These are phyloP conservation scores for Aporrectodea caliginosa DNA, from an alignment of 1,140 invertebrate genomes.

Conservation along the genomic window DNA sequence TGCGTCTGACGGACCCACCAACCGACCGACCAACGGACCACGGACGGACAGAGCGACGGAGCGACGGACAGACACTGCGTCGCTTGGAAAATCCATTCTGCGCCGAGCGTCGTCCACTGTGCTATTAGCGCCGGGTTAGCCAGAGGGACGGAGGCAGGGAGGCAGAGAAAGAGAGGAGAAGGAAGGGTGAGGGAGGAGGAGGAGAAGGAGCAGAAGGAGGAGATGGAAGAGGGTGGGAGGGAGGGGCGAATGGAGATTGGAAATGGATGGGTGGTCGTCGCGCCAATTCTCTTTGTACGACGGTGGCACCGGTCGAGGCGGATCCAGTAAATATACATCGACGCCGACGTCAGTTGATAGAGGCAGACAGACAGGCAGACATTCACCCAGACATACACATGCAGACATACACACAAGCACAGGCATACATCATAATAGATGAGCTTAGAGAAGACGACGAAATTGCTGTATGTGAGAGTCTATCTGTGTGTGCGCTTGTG, in stretches of 20 bases:
- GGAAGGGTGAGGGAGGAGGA: not conserved
- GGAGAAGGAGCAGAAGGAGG: not conserved
- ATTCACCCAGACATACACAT: too few relatives aligned
- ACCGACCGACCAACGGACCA: not conserved
- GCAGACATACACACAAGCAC: too few relatives aligned
- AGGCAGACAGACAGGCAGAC: not conserved
- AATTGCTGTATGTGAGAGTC: too few relatives aligned
- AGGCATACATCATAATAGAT: too few relatives aligned
- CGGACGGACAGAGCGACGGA: not conserved
- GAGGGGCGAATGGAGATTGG: too few relatives aligned
- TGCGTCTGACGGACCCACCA: not conserved
- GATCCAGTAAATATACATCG: not conserved
- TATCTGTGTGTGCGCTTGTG: too few relatives aligned
- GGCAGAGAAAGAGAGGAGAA: not conserved
- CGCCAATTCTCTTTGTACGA: not conserved
- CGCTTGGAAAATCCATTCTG: too few relatives aligned
- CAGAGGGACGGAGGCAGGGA: not conserved
- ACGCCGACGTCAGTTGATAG: not conserved
- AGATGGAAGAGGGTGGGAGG: not conserved
- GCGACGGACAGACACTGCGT: too few relatives aligned
- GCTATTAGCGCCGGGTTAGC: not conserved
- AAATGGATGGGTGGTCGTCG: not conserved
- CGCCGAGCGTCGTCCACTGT: not conserved
- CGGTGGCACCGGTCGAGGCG: not conserved
- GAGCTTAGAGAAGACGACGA: too few relatives aligned